Evolutionary conservation across 2,888 invertebrate species (phyloP).

Genomic region (Gortyna flavago): DNA sequence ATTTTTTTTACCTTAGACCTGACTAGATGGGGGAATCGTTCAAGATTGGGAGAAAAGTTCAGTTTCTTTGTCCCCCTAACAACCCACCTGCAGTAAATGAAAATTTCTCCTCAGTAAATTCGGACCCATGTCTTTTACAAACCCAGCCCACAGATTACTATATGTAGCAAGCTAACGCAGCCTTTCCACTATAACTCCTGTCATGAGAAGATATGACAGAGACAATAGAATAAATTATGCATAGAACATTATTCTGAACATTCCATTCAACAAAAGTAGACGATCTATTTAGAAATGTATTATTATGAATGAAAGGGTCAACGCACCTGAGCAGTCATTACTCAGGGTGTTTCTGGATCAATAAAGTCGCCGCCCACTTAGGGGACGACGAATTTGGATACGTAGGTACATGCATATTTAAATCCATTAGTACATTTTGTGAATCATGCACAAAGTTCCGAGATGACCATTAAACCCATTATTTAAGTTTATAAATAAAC

Average conservation of each 20-base stretch:
- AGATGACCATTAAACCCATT: not conserved
- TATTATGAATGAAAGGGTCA: slow-evolving; percentile 38
- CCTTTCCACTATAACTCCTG: not conserved
- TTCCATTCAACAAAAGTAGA: not conserved
- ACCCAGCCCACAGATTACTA: too few species aligned
- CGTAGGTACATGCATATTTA: slow-evolving; percentile 8
- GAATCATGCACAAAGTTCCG: slow-evolving; percentile 29
- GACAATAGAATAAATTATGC: not conserved
- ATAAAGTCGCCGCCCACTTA: slow-evolving; percentile 54
- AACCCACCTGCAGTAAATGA: not conserved
- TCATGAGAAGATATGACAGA: not conserved
- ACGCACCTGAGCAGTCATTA: slow-evolving; percentile 53
- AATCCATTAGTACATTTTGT: not conserved
- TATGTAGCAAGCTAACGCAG: too few species aligned
- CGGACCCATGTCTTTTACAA: not conserved
- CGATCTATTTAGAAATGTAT: not conserved
- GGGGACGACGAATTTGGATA: slow-evolving; percentile 49
- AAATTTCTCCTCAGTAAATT: not conserved
- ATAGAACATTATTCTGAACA: not conserved
- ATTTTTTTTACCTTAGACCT: not conserved
- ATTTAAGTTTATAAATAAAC: too few species aligned
- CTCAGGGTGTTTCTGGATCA: slow-evolving; percentile 63
- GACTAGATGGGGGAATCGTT: not conserved
- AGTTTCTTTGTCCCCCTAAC: not conserved
- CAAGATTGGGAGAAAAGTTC: not conserved